Percentiles rank a stretch among this genome's conserved stretches.
Conservation (phyloP, 1,140 invertebrate genomes). For the Semibalanus balanoides region DNA sequence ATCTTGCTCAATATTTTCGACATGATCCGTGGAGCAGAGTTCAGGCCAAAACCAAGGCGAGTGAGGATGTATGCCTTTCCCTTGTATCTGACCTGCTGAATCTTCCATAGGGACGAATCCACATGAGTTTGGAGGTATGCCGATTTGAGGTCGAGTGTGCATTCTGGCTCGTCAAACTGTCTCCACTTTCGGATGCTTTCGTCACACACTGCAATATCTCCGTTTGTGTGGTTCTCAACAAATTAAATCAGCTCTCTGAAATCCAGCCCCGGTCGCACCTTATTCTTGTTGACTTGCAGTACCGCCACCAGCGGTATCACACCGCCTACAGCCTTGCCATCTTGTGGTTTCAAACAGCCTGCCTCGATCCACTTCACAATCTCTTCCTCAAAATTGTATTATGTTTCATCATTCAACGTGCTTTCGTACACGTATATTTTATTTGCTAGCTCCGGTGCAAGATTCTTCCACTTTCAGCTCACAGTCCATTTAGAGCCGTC, state of each 20-base stretch:
- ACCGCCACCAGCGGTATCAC: not conserved
- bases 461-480: not conserved
- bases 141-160: not conserved
- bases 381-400: not conserved
- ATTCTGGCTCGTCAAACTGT: not conserved
- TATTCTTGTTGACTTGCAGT: not conserved
- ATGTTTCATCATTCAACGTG: not conserved
- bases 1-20: slow-evolving; percentile 9
- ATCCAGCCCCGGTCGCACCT: slow-evolving; percentile 6
- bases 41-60: slow-evolving; percentile 9
- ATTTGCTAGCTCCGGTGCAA: not conserved
- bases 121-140: slow-evolving; percentile 1
- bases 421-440: not conserved
- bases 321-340: not conserved
- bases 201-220: slow-evolving; percentile 7
- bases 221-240: slow-evolving; percentile 8
- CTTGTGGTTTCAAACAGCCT: not conserved
- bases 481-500: not conserved
- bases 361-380: not conserved
- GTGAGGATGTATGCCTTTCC: slow-evolving; percentile 8
- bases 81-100: slow-evolving; percentile 12
- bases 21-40: slow-evolving; percentile 10
- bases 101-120: slow-evolving; percentile 3
- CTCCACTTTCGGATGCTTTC: not conserved
- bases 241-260: too few relatives aligned